Conservation (phyloP, 2,797 vertebrate genomes). For the Borostomias antarcticus region DNA sequence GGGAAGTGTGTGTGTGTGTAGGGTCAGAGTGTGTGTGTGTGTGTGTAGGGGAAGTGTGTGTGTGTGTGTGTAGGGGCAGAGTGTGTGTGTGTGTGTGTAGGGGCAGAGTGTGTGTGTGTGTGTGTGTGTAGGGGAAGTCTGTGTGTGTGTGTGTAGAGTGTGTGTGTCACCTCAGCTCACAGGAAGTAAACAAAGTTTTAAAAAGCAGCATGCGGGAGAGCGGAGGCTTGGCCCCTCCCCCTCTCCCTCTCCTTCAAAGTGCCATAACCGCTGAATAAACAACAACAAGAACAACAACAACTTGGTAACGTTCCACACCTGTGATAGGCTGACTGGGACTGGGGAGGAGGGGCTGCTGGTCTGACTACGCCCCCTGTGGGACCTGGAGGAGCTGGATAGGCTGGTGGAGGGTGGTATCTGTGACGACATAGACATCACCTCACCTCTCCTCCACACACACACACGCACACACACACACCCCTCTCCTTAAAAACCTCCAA, state of each 20-base stretch:
- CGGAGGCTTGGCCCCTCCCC: constrained; percentile 25
- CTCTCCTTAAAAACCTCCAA: neutral
- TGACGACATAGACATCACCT: constrained; percentile 47
- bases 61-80: too few species aligned
- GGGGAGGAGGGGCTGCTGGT: constrained; percentile 47
- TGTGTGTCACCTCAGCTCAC: constrained; percentile 45
- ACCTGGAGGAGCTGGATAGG: constrained; percentile 43
- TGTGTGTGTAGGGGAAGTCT: too few species aligned
- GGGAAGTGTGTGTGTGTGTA: constrained; percentile 18
- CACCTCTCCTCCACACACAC: constrained; percentile 24
- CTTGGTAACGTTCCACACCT: constrained; percentile 43
- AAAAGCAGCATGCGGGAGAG: constrained; percentile 41
- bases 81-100: neutral
- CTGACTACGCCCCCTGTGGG: constrained; percentile 37
- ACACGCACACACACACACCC: neutral
- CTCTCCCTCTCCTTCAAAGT: constrained; percentile 55
- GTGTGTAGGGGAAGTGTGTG: too few species aligned
- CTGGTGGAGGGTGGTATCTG: constrained; percentile 36
- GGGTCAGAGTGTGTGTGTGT: constrained; percentile 12
- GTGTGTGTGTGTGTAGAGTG: neutral
- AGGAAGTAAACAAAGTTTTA: constrained; percentile 62
- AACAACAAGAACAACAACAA: constrained; percentile 51
- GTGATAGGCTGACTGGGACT: constrained; percentile 41
- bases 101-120: neutral
- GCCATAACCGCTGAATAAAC: constrained; percentile 41